phyloP scores from a whole-genome alignment of 2,113 vertebrate species.

The Equus quagga region DNA sequence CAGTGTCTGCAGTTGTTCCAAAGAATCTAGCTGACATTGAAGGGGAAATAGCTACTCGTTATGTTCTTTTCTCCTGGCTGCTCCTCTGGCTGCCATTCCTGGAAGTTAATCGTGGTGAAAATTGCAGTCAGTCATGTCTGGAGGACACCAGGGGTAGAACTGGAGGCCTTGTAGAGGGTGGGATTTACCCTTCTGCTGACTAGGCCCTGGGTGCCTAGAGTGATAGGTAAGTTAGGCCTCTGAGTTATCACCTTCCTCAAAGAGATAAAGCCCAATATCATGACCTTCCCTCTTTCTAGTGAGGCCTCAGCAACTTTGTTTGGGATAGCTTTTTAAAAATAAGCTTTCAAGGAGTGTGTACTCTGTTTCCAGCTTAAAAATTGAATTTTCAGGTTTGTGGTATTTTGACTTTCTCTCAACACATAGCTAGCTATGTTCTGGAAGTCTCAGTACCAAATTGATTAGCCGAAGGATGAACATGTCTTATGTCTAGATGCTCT shows the following conservation, averaged over 20 bases:
- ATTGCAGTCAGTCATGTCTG: conserved; percentile 86
- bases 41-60: conserved; percentile 49
- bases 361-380: conserved; percentile 69
- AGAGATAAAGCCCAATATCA: neutral
- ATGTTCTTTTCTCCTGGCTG: conserved; percentile 57
- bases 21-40: conserved; percentile 57
- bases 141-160: conserved; percentile 83
- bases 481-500: conserved; percentile 79
- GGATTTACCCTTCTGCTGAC: conserved; percentile 6
- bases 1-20: conserved; percentile 54
- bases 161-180: conserved; percentile 71
- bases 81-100: conserved; percentile 85
- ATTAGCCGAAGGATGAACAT: conserved; percentile 81
- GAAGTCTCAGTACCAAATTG: conserved; percentile 80
- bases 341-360: conserved; percentile 73
- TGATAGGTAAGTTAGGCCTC: conserved; percentile 23
- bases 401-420: conserved; percentile 69
- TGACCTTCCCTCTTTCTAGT: neutral
- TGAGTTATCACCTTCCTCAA: conserved; percentile 44
- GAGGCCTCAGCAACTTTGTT: conserved; percentile 31
- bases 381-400: conserved; percentile 84
- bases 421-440: conserved; percentile 60
- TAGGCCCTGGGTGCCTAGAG: conserved; percentile 11
- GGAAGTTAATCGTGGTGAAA: conserved; percentile 89
- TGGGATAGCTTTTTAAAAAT: conserved; percentile 59